phyloP scores from a whole-genome alignment of 2,113 vertebrate species.

The Passer domesticus region DNA sequence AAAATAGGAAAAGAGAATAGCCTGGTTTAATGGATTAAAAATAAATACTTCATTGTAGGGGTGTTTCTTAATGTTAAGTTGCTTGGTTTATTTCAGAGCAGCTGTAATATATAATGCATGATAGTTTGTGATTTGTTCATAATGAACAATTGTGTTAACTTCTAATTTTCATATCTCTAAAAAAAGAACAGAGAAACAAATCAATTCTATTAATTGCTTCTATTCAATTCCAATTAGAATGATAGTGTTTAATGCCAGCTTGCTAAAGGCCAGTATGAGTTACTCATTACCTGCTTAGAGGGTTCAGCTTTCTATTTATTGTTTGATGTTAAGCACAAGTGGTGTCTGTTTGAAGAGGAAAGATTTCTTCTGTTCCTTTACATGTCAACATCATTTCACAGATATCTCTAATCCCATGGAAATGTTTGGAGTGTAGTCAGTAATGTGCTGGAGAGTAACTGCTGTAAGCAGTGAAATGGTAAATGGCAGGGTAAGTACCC shows the following conservation, averaged over 20 bases:
- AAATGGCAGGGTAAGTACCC: not conserved
- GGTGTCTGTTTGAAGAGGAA: not conserved
- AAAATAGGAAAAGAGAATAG: not conserved
- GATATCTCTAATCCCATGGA: not conserved
- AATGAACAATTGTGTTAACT: not conserved
- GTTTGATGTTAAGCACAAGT: not conserved
- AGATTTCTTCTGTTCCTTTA: not conserved
- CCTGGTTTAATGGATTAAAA: not conserved
- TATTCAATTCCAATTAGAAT: not conserved
- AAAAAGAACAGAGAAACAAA: not conserved
- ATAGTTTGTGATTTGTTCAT: not conserved
- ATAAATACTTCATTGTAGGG: not conserved
- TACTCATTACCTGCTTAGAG: not conserved
- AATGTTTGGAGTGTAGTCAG: not conserved
- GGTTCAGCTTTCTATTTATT: not conserved
- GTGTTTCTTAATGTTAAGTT: not conserved
- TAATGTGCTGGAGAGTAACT: rapidly evolving
- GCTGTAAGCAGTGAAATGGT: not conserved
- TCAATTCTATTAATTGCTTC: not conserved
- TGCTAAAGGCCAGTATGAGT: not conserved
- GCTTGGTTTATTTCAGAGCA: not conserved
- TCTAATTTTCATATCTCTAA: not conserved
- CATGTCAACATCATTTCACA: rapidly evolving
- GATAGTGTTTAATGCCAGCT: not conserved
- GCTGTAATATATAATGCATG: not conserved